Evolutionary conservation across 2,888 invertebrate species (phyloP).

Genomic region (Stenoptilia bipunctidactyla): DNA sequence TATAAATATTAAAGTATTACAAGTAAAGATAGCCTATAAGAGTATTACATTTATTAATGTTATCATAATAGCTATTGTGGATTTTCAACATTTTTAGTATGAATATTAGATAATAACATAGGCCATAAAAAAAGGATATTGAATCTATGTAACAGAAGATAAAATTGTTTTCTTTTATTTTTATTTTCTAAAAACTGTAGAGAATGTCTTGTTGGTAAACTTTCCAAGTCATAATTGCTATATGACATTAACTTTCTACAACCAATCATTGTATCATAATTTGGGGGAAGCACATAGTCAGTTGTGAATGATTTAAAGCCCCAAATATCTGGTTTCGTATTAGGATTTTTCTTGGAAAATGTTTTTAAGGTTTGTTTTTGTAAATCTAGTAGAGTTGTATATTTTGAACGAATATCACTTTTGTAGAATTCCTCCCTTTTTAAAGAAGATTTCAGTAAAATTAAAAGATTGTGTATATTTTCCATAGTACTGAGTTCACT

Average conservation of each 20-base stretch:
- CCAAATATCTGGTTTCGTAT: slow-evolving; percentile 34
- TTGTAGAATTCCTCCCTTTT: slow-evolving; percentile 9
- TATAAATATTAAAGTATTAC: no score
- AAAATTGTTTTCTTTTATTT: neutral
- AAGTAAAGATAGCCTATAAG: no score
- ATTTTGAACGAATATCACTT: slow-evolving; percentile 19
- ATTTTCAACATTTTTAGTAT: no score
- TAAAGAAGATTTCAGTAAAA: slow-evolving; percentile 34
- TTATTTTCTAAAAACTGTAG: neutral
- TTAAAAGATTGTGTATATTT: slow-evolving; percentile 32
- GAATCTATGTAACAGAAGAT: slow-evolving; percentile 4
- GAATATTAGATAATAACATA: slow-evolving; percentile 7
- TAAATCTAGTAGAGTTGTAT: slow-evolving; percentile 44
- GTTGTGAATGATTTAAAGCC: slow-evolving; percentile 22
- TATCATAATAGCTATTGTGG: no score
- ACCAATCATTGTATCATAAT: slow-evolving; percentile 40
- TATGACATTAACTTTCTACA: slow-evolving; percentile 35
- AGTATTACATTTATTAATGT: no score
- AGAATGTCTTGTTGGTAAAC: neutral
- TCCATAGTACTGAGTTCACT: slow-evolving; percentile 14
- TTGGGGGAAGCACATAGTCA: slow-evolving; percentile 40
- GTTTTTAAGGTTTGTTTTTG: slow-evolving; percentile 3
- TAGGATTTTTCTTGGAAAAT: slow-evolving; percentile 15
- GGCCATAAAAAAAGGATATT: slow-evolving; percentile 9
- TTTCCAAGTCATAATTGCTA: slow-evolving; percentile 11